Base-by-base conservation (phyloP, 1,140 invertebrate genomes). In the Drosophila rhopaloa region DNA sequence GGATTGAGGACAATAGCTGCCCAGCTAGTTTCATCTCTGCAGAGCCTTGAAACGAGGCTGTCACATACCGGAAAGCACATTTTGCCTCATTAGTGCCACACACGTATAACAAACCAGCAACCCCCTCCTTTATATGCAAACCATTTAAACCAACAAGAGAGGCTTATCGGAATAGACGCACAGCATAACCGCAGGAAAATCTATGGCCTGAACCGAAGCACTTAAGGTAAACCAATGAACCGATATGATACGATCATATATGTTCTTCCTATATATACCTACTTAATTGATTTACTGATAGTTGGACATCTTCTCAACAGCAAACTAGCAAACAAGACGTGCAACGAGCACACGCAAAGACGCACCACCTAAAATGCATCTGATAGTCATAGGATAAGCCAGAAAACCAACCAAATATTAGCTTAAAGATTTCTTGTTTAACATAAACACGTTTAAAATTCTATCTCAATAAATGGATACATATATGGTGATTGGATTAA, bases 281-380 rank as follows among this genome's bases (percentile, higher is more conserved):
- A 63, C 51, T 55, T 58, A 75, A 79, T 81, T 75, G 78, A 81
- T 75, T 75, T 75, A 48, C 51, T 58, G 76, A 53, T 57, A 62
- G 44, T 60, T 32, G 60, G 43, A 76, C 71, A 75, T 75, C 70
- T 79, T 56, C 75, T 70, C 47, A 66, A 58, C 43, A 61, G 38
- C 11, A 32, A 38, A n/a, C 46, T 29, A 44, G 43, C 54, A 70
- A 60, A 79, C 72, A 71, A 46, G 40, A 37, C 9, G 38, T 35
- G 40, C 11, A 24, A 59, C 50, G n/a, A 32, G 48, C 43, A 43
- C 78, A 80, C 59, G 76, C 78, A 79, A 76, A 37, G 59, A 38
- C 43, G 50, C 56, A 81, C 37, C 65, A 66, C 60, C 66, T 79
- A 76, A 57, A 16, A 35, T 40, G 16, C 32, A 70, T 35, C 32